These are phyloP conservation scores for Phalacrocorax carbo DNA, from an alignment of 2,113 vertebrate species.

Conservation along the genomic window DNA sequence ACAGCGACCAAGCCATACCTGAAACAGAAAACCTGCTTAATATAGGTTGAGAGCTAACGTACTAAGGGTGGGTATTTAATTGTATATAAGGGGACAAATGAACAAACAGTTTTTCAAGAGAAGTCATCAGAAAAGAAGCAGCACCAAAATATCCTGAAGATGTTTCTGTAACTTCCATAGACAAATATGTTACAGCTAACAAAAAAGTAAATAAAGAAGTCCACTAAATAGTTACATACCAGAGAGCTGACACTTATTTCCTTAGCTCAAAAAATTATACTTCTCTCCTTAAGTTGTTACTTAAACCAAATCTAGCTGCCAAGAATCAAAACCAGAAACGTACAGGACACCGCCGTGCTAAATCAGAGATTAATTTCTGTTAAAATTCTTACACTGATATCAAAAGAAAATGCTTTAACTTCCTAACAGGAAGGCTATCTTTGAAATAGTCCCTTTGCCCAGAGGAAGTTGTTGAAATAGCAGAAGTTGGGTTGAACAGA, in stretches of 20 bases:
- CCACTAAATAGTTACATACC: not conserved
- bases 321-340: not conserved
- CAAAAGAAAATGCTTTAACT: not conserved
- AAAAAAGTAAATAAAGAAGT: not conserved
- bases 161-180: not conserved
- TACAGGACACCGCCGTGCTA: not conserved
- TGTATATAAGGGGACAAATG: not conserved
- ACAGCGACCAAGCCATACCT: not conserved
- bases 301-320: not conserved
- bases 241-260: not conserved
- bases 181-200: not conserved
- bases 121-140: not conserved
- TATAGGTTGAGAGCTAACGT: not conserved
- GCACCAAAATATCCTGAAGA: not conserved
- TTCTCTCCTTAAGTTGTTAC: not conserved
- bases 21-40: not conserved
- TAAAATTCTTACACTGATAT: not conserved
- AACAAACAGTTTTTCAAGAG: not conserved
- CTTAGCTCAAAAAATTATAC: not conserved
- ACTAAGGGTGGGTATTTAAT: not conserved
- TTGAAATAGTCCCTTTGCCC: not conserved
- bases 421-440: not conserved
- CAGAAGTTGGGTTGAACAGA: not conserved
- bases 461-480: constrained; percentile 12
- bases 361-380: not conserved